A percentile compares a stretch with the other conserved stretches of the same genome.
These are phyloP conservation scores for Romanogobio albipinnatus DNA, from an alignment of 2,113 vertebrate species.

Conservation along the genomic window DNA sequence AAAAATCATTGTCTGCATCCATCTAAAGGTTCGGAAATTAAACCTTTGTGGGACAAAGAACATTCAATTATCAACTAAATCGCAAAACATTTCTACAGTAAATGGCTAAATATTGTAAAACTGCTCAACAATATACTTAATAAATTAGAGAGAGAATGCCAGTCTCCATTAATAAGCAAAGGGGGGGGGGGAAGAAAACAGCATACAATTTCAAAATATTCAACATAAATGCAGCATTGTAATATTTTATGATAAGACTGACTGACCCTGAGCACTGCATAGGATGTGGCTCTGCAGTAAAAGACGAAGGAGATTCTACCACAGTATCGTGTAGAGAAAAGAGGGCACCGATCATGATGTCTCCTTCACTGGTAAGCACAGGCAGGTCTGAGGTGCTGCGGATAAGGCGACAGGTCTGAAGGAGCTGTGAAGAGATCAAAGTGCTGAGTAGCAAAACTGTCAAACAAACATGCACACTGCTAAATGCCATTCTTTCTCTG, in stretches of 20 bases:
- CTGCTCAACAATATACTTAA: neutral
- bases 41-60: slow-evolving; percentile 65
- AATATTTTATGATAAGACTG: neutral
- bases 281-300: slow-evolving; percentile 63
- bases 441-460: slow-evolving; percentile 28
- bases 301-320: slow-evolving; percentile 66
- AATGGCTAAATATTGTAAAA: neutral
- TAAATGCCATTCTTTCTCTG: slow-evolving; percentile 26
- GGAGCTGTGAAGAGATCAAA: slow-evolving; percentile 37
- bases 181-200: neutral
- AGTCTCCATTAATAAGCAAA: neutral
- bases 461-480: slow-evolving; percentile 4
- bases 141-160: neutral
- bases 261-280: slow-evolving; percentile 74
- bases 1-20: slow-evolving; percentile 83
- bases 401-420: slow-evolving; percentile 64
- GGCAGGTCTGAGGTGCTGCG: slow-evolving; percentile 65
- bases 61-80: neutral
- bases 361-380: slow-evolving; percentile 69
- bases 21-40: slow-evolving; percentile 78
- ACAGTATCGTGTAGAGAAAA: slow-evolving; percentile 79
- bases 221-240: neutral
- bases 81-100: neutral
- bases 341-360: slow-evolving; percentile 77
- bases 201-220: neutral